A percentile compares a stretch with the other conserved stretches of the same genome.
Conservation (phyloP, 2,113 vertebrate genomes). For the Leiothrix lutea region DNA sequence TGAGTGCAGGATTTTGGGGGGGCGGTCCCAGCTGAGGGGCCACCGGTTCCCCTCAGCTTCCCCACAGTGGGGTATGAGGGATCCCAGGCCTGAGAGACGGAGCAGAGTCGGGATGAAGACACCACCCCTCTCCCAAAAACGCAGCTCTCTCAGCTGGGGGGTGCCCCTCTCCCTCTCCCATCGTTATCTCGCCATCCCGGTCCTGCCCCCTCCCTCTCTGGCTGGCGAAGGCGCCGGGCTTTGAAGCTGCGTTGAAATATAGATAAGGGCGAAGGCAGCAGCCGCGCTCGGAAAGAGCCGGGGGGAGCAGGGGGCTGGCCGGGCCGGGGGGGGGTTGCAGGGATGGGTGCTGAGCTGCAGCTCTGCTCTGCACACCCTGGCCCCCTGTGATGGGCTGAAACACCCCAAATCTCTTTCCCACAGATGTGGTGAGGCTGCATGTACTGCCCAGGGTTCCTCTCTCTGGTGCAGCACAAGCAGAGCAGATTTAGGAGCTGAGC, state of each 20-base stretch:
- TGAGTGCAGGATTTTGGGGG: background rate
- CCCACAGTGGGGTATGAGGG: accelerated
- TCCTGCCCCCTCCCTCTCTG: background rate
- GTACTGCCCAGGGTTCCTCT: background rate
- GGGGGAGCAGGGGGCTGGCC: background rate
- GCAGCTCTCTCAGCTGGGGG: background rate
- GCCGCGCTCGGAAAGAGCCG: background rate
- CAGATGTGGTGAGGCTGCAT: accelerated
- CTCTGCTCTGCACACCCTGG: background rate
- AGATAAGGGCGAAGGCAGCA: conserved; percentile 60
- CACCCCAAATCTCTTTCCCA: background rate
- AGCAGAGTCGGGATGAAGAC: background rate
- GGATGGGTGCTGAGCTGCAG: background rate
- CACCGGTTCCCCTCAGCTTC: background rate
- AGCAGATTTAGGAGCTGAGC: background rate
- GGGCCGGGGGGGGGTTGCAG: background rate
- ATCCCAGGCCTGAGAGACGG: background rate
- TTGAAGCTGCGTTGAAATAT: conserved; percentile 71
- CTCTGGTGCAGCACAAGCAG: background rate
- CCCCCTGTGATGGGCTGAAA: accelerated
- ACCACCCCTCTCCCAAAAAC: accelerated
- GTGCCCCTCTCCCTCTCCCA: background rate
- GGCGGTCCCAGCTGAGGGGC: background rate
- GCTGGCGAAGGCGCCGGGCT: conserved; percentile 38
- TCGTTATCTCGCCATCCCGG: background rate